phyloP scores from a whole-genome alignment of 2,113 vertebrate species.

The Phylloscopus whistleri region DNA sequence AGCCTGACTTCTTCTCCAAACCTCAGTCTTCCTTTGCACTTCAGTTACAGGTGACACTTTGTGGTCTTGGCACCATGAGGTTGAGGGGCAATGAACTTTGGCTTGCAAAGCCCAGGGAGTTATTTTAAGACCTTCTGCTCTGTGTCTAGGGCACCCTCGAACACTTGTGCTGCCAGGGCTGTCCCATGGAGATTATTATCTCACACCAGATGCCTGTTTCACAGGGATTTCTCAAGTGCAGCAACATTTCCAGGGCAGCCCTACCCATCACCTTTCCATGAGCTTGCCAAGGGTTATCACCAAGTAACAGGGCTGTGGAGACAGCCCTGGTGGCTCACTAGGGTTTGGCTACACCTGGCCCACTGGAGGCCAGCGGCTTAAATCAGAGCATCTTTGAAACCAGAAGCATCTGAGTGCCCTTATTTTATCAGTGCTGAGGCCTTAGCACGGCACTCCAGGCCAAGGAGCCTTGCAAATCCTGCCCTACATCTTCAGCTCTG shows the following conservation, averaged over 20 bases:
- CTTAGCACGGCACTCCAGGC: rapidly evolving
- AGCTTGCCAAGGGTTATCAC: not conserved
- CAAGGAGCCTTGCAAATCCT: not conserved
- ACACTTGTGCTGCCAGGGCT: not conserved
- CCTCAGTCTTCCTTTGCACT: not conserved
- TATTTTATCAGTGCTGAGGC: not conserved
- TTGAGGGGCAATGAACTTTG: not conserved
- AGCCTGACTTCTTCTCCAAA: not conserved
- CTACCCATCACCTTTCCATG: not conserved
- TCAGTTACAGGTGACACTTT: not conserved
- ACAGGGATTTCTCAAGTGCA: not conserved
- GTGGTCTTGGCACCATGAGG: not conserved
- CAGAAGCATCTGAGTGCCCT: not conserved
- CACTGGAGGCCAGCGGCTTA: not conserved
- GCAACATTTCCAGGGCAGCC: not conserved
- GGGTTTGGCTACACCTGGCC: not conserved
- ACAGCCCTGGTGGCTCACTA: not conserved
- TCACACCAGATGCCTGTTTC: not conserved
- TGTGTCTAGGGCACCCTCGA: not conserved
- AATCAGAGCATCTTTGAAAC: not conserved
- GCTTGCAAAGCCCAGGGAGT: not conserved
- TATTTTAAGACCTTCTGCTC: slow-evolving; percentile 47
- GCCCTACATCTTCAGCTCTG: not conserved
- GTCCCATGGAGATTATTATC: not conserved
- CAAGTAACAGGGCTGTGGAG: not conserved